Conservation (phyloP, 2,888 invertebrate species). For the Chrysopilus asiliformis region DNA sequence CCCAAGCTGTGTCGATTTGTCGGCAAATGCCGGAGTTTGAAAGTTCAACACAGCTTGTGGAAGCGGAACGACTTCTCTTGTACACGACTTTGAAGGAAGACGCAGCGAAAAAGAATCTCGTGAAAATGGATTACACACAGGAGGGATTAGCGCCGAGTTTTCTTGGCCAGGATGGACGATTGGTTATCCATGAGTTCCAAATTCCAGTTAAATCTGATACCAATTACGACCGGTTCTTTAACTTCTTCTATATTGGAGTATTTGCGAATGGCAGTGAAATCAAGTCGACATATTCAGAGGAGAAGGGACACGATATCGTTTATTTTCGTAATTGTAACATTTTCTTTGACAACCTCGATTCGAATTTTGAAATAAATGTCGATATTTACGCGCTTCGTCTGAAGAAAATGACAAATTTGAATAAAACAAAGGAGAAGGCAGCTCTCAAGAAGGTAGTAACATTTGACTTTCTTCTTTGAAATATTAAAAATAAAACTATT, state of each 20-base stretch:
- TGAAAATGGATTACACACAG: conserved; percentile 8
- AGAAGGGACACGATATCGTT: conserved; percentile 25
- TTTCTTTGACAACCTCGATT: conserved; percentile 27
- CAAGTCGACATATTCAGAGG: conserved; percentile 30
- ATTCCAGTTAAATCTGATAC: conserved; percentile 25
- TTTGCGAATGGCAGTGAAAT: conserved; percentile 28
- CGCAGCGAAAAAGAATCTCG: conserved; percentile 7
- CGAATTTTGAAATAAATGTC: conserved; percentile 34
- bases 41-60: conserved; percentile 38
- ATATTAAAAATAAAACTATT: background rate
- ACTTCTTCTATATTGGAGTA: conserved; percentile 32
- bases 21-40: conserved; percentile 36
- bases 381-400: conserved; percentile 38
- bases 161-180: conserved; percentile 11
- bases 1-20: conserved; percentile 38
- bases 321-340: conserved; percentile 29
- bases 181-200: conserved; percentile 24
- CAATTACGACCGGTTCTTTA: conserved; percentile 30
- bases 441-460: conserved; percentile 14
- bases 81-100: conserved; percentile 26
- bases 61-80: conserved; percentile 38
- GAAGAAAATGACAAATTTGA: conserved; percentile 24
- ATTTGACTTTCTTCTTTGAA: background rate
- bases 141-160: conserved; percentile 4
- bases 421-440: conserved; percentile 2